These are phyloP conservation scores for Helostoma temminkii DNA, from an alignment of 2,797 vertebrate species.

Conservation along the genomic window DNA sequence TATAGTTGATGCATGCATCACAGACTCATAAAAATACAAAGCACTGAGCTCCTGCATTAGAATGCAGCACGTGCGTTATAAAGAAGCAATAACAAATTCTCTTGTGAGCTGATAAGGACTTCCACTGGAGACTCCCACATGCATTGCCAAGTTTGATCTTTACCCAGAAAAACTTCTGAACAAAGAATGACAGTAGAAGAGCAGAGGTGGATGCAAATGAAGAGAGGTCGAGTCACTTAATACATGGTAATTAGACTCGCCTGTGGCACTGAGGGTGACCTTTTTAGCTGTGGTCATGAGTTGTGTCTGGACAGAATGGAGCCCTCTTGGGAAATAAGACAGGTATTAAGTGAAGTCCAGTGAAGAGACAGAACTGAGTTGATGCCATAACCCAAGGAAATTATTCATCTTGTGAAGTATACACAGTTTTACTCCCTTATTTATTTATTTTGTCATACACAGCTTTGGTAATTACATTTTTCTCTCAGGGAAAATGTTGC, in stretches of 20 bases:
- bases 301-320: constrained; percentile 45
- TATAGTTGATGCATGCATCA: not conserved
- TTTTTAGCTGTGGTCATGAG: constrained; percentile 55
- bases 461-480: constrained; percentile 71
- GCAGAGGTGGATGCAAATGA: constrained; percentile 72
- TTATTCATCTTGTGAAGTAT: constrained; percentile 51
- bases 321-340: constrained; percentile 40
- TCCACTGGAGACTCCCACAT: constrained; percentile 21
- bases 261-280: constrained; percentile 58
- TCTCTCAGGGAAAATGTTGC: constrained; percentile 59
- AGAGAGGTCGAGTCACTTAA: constrained; percentile 58
- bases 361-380: constrained; percentile 25
- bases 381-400: constrained; percentile 38
- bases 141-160: constrained; percentile 43
- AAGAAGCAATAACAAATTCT: constrained; percentile 8
- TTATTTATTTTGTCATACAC: constrained; percentile 65
- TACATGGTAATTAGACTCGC: constrained; percentile 69
- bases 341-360: constrained; percentile 53
- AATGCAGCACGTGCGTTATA: constrained; percentile 17
- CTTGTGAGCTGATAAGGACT: constrained; percentile 21
- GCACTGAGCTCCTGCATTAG: not conserved
- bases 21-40: constrained; percentile 1
- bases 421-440: constrained; percentile 37
- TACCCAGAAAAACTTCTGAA: constrained; percentile 36
- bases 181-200: constrained; percentile 36